Evolutionary conservation across 1,140 invertebrate species (phyloP).

Genomic region (Tyrophagus putrescentiae): DNA sequence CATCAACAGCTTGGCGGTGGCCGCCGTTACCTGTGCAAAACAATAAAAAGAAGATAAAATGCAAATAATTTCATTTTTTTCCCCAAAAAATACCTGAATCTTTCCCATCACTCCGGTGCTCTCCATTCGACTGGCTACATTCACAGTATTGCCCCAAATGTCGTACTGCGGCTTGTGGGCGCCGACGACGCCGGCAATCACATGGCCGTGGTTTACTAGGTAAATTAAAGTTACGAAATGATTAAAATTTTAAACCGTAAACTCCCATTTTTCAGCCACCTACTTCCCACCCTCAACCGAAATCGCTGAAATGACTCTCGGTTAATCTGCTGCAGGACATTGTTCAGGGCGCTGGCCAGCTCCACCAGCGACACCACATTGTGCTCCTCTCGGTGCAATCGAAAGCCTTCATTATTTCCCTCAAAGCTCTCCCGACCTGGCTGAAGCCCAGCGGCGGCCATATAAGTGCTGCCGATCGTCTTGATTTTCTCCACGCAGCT

Average conservation of each 20-base stretch:
- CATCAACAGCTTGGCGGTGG: conserved; percentile 71
- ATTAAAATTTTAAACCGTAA: not conserved
- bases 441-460: conserved; percentile 83
- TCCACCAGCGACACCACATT: conserved; percentile 78
- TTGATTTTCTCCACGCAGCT: conserved; percentile 96
- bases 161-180: conserved; percentile 95
- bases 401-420: conserved; percentile 26
- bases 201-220: conserved; percentile 70
- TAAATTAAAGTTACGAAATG: not conserved
- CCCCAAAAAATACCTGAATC: conserved; percentile 37
- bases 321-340: conserved; percentile 83
- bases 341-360: conserved; percentile 80
- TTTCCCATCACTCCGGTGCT: conserved; percentile 76
- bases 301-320: conserved; percentile 91
- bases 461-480: conserved; percentile 94
- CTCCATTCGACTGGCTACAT: conserved; percentile 87
- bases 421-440: conserved; percentile 58
- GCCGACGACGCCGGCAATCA: conserved; percentile 59
- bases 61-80: conserved; percentile 13
- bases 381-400: conserved; percentile 51
- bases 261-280: conserved; percentile 23
- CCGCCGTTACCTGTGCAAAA: conserved; percentile 52
- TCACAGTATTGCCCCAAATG: conserved; percentile 94
- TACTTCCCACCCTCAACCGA: conserved; percentile 68
- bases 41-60: not conserved